These are phyloP conservation scores for Furcifer pardalis DNA, from an alignment of 2,797 vertebrate genomes.

Conservation along the genomic window DNA sequence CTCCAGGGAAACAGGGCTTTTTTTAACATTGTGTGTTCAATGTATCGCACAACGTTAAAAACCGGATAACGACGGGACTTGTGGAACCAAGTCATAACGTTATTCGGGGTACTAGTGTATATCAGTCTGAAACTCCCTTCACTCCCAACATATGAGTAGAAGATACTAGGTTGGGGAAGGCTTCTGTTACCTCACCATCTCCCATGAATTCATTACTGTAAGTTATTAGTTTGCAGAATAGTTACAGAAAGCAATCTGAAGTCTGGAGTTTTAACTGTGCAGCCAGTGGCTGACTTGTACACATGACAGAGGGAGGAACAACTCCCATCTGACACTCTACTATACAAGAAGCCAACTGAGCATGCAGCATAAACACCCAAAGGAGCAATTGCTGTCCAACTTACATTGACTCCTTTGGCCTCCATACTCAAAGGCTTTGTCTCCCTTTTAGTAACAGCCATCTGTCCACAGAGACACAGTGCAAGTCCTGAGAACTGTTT, in stretches of 20 bases:
- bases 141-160: neutral
- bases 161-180: neutral
- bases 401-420: neutral
- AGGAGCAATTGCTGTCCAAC: neutral
- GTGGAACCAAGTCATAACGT: too few species aligned
- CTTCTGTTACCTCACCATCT: neutral
- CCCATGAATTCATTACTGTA: neutral
- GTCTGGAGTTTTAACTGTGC: neutral
- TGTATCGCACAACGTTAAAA: too few species aligned
- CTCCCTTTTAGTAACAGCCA: neutral
- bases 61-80: too few species aligned
- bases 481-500: neutral
- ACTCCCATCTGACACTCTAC: neutral
- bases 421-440: neutral
- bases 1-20: too few species aligned
- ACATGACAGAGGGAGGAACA: fast-evolving
- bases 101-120: too few species aligned
- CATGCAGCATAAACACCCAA: neutral
- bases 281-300: fast-evolving
- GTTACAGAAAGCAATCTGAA: neutral
- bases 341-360: neutral
- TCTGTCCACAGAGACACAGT: neutral
- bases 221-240: neutral
- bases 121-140: neutral
- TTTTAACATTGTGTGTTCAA: too few species aligned